Evolutionary conservation across 2,113 vertebrate species (phyloP).

Genomic region (Collichthys lucidus): DNA sequence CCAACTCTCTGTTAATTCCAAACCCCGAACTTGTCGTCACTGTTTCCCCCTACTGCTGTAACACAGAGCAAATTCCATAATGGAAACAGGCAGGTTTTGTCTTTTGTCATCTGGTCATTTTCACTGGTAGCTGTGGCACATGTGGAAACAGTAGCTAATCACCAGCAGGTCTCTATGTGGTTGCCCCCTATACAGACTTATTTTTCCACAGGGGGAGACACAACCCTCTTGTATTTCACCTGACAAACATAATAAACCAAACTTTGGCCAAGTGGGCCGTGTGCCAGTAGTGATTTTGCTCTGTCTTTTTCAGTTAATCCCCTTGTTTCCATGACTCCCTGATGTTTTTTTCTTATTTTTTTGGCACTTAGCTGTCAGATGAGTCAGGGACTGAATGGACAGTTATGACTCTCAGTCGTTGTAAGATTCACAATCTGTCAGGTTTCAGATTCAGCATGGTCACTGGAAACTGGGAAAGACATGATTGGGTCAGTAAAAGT

Average conservation of each 20-base stretch:
- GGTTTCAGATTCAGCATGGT: background rate
- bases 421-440: constrained; percentile 2
- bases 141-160: constrained; percentile 73
- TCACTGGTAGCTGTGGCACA: constrained; percentile 57
- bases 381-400: constrained; percentile 25
- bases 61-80: constrained; percentile 49
- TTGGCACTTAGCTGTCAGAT: constrained; percentile 2
- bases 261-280: constrained; percentile 19
- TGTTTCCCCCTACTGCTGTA: constrained; percentile 47
- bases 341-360: constrained; percentile 13
- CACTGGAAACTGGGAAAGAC: background rate
- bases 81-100: constrained; percentile 66
- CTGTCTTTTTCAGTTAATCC: constrained; percentile 31
- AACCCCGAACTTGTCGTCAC: constrained; percentile 59
- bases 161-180: constrained; percentile 25
- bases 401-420: background rate
- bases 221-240: constrained; percentile 57
- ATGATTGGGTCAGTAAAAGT: background rate
- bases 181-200: constrained; percentile 38
- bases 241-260: constrained; percentile 61
- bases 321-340: constrained; percentile 60
- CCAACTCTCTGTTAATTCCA: constrained; percentile 58
- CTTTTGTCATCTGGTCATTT: constrained; percentile 72
- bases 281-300: constrained; percentile 13
- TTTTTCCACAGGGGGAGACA: constrained; percentile 53